Evolutionary conservation across 2,888 invertebrate species (phyloP).

Genomic region (Bombylius discolor): DNA sequence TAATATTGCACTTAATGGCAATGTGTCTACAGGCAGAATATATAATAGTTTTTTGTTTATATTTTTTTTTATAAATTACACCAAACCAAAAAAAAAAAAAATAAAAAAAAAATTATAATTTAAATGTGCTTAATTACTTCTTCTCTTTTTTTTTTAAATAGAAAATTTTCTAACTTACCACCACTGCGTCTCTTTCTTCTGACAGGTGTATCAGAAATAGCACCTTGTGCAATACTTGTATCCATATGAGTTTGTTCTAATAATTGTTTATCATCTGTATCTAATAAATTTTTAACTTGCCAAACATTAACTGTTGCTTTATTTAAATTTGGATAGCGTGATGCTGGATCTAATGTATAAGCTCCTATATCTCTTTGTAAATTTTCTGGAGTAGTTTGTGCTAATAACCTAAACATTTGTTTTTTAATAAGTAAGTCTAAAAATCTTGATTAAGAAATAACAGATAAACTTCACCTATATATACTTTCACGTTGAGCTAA

Average conservation of each 20-base stretch:
- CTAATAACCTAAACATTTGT: constrained; percentile 38
- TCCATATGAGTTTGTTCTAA: constrained; percentile 41
- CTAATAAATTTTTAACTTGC: constrained; percentile 58
- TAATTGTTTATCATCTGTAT: constrained; percentile 54
- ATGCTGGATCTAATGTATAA: constrained; percentile 76
- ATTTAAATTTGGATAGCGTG: constrained; percentile 76
- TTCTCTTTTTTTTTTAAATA: no score
- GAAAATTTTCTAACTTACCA: constrained; percentile 18
- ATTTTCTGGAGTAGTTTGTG: constrained; percentile 95
- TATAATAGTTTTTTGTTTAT: not conserved
- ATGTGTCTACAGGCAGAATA: constrained; percentile 20
- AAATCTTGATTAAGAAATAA: not conserved
- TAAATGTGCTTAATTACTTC: not conserved
- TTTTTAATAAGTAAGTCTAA: not conserved
- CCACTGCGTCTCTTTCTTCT: constrained; percentile 33
- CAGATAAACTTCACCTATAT: constrained; percentile 48
- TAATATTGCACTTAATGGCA: constrained; percentile 31
- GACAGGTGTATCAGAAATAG: constrained; percentile 48
- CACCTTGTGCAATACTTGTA: constrained; percentile 41
- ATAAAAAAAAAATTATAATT: not conserved
- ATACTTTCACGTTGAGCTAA: constrained; percentile 91
- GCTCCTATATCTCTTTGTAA: constrained; percentile 77
- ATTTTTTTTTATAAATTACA: not conserved
- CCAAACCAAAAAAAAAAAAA: not conserved
- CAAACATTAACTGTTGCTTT: constrained; percentile 58